Base-by-base conservation (phyloP, 2,888 invertebrate species). In the Nasonovia ribisnigri region DNA sequence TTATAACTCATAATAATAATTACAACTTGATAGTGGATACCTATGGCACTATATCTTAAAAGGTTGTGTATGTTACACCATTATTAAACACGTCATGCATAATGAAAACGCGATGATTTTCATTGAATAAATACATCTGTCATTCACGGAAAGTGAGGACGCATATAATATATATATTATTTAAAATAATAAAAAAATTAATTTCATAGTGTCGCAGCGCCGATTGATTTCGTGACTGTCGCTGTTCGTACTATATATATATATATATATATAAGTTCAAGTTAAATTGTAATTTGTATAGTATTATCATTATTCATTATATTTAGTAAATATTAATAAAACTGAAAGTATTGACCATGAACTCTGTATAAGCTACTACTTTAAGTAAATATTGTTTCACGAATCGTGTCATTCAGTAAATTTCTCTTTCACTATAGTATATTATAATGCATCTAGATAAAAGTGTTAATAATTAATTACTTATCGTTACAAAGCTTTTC, bases 321-420 rank as follows among this genome's bases (percentile, higher is more conserved):
- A 87, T 87, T 3, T 48, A 87, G 87, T 90, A 90, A 90, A 90
- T 90, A 67, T 46, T 67, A 67, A n/a, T 36, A 48, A 91, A 84
- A 46, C 42, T 77, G 84, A 84, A 84, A 88, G 92, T 88, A 29
- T 60, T 26, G 88, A 42, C 92, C 92, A 67, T 92, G 92, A 92
- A 92, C 92, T 88, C 92, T 11, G 42, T 46, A 77, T 24, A 36
- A 60, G 60, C 87, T 67, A 60, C 86, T 48, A 60, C 60, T 87
- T 86, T 60, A 48, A 87, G 46, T 91, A 20, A 20, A 42, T 42
- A 92, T 92, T 92, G 88, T 92, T 67, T 20, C 51, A 67, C 88
- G 67, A 86, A 87, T 92, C 36, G 13, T 57, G 86, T 60, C 86
- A 42, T 86, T 57, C 48, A 13, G 87, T 48, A n/a, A 67, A 42